Evolutionary conservation across 2,888 invertebrate genomes (phyloP).

Genomic region (Fragum whitleyi): DNA sequence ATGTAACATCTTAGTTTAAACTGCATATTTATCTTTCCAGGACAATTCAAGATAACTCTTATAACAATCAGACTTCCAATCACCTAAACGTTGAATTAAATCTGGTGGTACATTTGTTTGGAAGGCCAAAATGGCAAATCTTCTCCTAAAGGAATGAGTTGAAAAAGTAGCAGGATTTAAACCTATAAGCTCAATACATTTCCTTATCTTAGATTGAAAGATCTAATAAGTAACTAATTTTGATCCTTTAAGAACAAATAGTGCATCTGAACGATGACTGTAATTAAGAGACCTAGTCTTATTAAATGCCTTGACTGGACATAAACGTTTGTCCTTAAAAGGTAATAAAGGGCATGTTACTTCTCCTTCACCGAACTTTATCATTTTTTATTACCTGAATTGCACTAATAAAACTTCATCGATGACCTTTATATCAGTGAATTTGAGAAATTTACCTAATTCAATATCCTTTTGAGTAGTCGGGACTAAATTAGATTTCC

Average conservation of each 20-base stretch:
- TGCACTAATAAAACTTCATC: no score
- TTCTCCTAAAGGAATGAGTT: constrained; percentile 9
- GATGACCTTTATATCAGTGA: no score
- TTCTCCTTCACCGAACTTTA: constrained; percentile 6
- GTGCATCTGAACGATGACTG: neutral
- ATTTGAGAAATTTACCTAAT: no score
- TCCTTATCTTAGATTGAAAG: neutral
- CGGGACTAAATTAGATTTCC: no score
- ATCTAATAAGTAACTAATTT: neutral
- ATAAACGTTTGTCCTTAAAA: no score
- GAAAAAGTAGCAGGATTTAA: neutral
- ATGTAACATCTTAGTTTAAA: neutral
- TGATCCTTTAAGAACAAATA: no score
- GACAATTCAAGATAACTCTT: neutral
- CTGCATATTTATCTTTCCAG: neutral
- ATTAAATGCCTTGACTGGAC: no score
- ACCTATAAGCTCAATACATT: neutral
- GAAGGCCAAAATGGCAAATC: constrained; percentile 14
- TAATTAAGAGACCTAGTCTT: neutral
- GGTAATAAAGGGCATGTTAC: neutral
- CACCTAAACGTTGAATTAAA: constrained; percentile 7
- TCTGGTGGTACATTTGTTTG: constrained; percentile 2
- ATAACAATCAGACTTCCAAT: constrained; percentile 4
- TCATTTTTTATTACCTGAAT: constrained; percentile 3
- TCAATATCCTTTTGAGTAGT: no score